phyloP scores from a whole-genome alignment of 64 coral and sea anemone genomes.

The Orbicella faveolata region DNA sequence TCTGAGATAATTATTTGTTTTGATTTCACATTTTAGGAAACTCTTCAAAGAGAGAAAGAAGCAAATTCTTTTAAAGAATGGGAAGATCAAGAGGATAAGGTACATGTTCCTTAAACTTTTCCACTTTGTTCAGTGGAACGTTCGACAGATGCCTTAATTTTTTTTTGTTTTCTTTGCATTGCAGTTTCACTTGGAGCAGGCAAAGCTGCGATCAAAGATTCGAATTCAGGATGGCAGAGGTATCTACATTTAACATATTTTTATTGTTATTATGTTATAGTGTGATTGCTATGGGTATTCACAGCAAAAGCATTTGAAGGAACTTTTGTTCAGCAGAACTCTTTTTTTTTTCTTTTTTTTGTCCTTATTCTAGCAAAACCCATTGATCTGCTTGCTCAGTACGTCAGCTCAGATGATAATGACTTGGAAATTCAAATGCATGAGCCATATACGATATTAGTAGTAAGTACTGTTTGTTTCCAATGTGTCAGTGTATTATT shows the following conservation, averaged over 20 bases:
- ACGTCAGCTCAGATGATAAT: constrained; percentile 82
- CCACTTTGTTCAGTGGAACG: not conserved
- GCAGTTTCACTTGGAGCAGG: constrained; percentile 94
- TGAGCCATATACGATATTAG: constrained; percentile 91
- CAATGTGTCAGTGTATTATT: not conserved
- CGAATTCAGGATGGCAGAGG: constrained; percentile 93
- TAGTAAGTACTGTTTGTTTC: constrained; percentile 59
- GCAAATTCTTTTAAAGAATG: constrained; percentile 92
- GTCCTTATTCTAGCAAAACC: constrained; percentile 76
- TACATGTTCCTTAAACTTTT: not conserved
- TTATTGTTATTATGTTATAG: not conserved
- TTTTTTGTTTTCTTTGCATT: not conserved
- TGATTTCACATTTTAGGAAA: constrained; percentile 61
- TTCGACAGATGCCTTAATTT: not conserved
- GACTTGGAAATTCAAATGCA: constrained; percentile 97
- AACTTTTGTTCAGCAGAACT: not conserved
- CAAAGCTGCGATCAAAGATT: constrained; percentile 90
- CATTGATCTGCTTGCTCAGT: constrained; percentile 96
- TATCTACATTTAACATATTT: not conserved
- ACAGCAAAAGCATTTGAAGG: too few relatives aligned
- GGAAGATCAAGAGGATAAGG: constrained; percentile 98
- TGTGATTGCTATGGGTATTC: too few relatives aligned
- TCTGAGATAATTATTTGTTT: not conserved
- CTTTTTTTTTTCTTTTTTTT: not conserved
- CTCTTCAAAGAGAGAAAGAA: constrained; percentile 95